Conservation (phyloP, 2,888 invertebrate species). For the Chloroclysta siterata region DNA sequence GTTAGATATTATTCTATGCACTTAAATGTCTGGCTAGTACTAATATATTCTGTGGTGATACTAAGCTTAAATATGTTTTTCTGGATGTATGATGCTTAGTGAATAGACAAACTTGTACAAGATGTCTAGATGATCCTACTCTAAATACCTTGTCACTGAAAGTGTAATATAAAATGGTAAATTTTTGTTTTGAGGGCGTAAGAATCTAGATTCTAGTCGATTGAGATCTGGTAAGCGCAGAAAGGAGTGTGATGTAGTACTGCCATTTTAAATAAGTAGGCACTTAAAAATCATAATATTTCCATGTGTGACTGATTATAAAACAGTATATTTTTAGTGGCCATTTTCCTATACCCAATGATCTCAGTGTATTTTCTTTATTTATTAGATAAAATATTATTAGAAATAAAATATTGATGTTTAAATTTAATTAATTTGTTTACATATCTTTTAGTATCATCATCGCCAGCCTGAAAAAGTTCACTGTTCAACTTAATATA, state of each 20-base stretch:
- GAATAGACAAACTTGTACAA: no score
- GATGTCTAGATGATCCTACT: no score
- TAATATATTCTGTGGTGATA: no score
- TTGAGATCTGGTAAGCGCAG: background rate
- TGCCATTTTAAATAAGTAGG: background rate
- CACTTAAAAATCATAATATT: background rate
- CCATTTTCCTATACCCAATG: constrained; percentile 22
- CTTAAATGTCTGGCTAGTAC: no score
- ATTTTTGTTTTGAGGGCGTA: background rate
- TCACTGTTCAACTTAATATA: no score
- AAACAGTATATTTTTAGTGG: constrained; percentile 5
- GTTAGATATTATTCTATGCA: no score
- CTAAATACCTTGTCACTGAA: background rate
- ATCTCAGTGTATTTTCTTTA: constrained; percentile 16
- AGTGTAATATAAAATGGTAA: no score
- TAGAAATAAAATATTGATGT: constrained; percentile 16
- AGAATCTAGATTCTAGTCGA: background rate
- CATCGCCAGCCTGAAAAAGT: background rate
- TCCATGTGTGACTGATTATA: background rate
- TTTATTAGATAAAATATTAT: background rate
- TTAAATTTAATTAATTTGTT: background rate
- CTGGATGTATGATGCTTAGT: background rate
- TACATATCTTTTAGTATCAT: background rate
- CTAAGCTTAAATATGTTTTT: no score
- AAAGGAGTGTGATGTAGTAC: background rate